Percentiles rank a stretch among this genome's conserved stretches.
Conservation (phyloP, 2,888 invertebrate genomes). For the Anorthoa munda region DNA sequence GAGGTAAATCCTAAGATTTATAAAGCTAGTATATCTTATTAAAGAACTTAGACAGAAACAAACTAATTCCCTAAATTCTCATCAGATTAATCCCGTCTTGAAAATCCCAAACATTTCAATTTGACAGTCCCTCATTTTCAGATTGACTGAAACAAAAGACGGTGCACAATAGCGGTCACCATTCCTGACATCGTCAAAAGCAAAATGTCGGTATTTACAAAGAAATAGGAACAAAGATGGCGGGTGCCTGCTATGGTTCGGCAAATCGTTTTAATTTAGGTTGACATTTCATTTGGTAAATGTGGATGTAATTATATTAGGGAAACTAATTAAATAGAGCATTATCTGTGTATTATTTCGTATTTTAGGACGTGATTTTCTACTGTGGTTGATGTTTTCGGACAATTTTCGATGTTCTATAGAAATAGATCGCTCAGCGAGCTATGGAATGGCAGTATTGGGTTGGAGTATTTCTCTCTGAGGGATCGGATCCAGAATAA, state of each 20-base stretch:
- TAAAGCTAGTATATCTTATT: not conserved
- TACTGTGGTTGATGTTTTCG: not conserved
- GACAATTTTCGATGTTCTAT: not conserved
- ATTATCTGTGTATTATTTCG: conserved; percentile 10
- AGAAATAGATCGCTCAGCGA: too few relatives aligned
- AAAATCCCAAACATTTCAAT: conserved; percentile 61
- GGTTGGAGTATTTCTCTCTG: too few relatives aligned
- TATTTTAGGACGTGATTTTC: not conserved
- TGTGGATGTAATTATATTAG: conserved; percentile 43
- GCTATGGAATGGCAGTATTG: too few relatives aligned
- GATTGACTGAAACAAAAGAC: conserved; percentile 58
- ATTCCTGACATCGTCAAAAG: conserved; percentile 52
- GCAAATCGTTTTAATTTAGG: conserved; percentile 47
- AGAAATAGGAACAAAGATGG: conserved; percentile 61
- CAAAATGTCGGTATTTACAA: conserved; percentile 56
- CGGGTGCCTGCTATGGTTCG: conserved; percentile 14
- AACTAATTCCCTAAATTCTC: conserved; percentile 43
- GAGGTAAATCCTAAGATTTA: too few relatives aligned
- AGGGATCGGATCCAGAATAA: too few relatives aligned
- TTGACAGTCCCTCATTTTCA: conserved; percentile 55
- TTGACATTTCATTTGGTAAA: conserved; percentile 48
- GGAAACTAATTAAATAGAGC: conserved; percentile 36
- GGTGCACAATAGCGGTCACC: conserved; percentile 48
- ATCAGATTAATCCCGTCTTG: conserved; percentile 48
- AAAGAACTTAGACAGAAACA: not conserved